Evolutionary conservation across 2,797 vertebrate species (phyloP).

Genomic region (Pangasius djambal): DNA sequence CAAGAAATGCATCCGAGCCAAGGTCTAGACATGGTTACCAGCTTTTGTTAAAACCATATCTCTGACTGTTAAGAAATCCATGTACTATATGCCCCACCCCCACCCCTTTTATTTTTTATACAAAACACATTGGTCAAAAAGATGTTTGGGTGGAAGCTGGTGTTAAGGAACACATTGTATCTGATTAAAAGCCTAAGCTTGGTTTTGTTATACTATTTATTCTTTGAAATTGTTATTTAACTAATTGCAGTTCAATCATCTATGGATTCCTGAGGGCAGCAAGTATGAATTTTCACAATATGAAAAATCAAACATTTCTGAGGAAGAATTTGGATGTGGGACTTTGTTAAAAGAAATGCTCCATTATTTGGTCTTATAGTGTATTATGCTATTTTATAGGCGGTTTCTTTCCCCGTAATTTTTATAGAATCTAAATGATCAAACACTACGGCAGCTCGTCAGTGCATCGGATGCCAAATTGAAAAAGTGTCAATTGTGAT

Average conservation of each 20-base stretch:
- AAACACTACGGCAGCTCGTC: constrained; percentile 58
- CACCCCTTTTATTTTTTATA: neutral
- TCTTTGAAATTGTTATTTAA: constrained; percentile 37
- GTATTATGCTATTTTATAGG: neutral
- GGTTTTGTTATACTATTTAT: constrained; percentile 63
- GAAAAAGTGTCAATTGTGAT: constrained; percentile 40
- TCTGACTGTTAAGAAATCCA: constrained; percentile 11
- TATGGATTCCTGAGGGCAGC: constrained; percentile 8
- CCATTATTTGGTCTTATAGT: constrained; percentile 13
- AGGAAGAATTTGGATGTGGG: neutral
- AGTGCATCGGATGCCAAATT: constrained; percentile 57
- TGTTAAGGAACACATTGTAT: constrained; percentile 25
- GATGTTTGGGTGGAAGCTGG: neutral
- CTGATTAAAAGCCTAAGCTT: constrained; percentile 21
- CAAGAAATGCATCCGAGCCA: constrained; percentile 12
- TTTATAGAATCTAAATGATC: constrained; percentile 11
- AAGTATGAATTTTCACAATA: neutral
- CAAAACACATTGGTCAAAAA: neutral
- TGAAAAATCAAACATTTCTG: neutral
- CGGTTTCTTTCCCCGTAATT: neutral
- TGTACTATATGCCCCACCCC: neutral
- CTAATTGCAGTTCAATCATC: constrained; percentile 44
- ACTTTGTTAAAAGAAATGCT: constrained; percentile 15
- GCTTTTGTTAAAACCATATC: constrained; percentile 28
- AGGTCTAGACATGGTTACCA: constrained; percentile 24